phyloP scores from a whole-genome alignment of 2,888 invertebrate genomes.

The Ornithoptera priamus region DNA sequence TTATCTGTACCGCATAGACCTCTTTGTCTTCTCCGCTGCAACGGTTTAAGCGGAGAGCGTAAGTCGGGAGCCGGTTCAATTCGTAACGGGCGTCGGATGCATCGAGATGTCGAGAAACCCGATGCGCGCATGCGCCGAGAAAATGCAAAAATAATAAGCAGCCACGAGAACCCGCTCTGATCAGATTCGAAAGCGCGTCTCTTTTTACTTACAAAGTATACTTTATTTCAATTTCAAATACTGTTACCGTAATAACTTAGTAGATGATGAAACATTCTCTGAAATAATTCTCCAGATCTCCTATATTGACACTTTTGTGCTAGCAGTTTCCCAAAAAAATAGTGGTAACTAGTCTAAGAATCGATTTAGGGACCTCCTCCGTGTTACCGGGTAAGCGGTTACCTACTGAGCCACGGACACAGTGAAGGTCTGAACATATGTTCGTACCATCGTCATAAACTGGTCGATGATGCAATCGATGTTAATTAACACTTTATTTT shows the following conservation, averaged over 20 bases:
- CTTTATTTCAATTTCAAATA: no score
- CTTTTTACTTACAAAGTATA: no score
- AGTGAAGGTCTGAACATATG: slow-evolving; percentile 29
- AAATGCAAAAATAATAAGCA: slow-evolving; percentile 40
- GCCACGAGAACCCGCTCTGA: slow-evolving; percentile 23
- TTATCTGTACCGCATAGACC: slow-evolving; percentile 31
- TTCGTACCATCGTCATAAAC: slow-evolving; percentile 32
- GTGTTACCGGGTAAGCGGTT: no score
- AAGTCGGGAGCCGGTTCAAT: slow-evolving; percentile 48
- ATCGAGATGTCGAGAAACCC: slow-evolving; percentile 36
- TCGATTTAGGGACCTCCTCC: no score
- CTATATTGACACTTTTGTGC: no score
- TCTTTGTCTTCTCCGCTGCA: slow-evolving; percentile 31
- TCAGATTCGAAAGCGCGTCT: slow-evolving; percentile 35
- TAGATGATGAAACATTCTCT: no score
- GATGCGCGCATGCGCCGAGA: slow-evolving; percentile 33
- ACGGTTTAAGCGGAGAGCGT: slow-evolving; percentile 34
- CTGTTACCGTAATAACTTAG: no score
- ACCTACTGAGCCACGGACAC: no score
- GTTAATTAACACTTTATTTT: slow-evolving; percentile 30
- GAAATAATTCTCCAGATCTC: no score
- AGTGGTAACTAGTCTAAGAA: no score
- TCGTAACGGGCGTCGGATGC: slow-evolving; percentile 44
- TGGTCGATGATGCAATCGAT: slow-evolving; percentile 26
- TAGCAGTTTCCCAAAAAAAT: no score